Evolutionary conservation across 2,797 vertebrate species (phyloP).

Genomic region (Heliangelus exortis): DNA sequence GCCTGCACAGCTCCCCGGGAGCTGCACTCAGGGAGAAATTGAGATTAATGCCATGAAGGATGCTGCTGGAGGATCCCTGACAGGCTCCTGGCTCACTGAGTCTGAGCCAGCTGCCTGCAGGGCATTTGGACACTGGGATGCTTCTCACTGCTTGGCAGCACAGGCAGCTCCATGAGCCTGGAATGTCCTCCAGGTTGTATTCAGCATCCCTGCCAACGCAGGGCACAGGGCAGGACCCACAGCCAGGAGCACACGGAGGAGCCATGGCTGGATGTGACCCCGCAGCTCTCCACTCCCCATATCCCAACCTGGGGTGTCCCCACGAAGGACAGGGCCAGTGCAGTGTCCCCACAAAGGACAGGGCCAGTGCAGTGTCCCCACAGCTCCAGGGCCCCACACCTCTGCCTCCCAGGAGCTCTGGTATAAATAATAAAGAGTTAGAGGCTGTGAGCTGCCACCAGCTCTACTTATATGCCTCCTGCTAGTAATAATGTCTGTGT

Average conservation of each 20-base stretch:
- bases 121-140: background rate
- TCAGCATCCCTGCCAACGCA: fast-evolving
- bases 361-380: background rate
- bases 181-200: background rate
- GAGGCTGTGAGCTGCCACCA: background rate
- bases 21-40: background rate
- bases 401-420: background rate
- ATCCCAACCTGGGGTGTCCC: background rate
- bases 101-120: background rate
- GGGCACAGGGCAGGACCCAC: background rate
- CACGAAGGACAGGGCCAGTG: fast-evolving
- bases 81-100: background rate
- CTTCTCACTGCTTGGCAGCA: fast-evolving
- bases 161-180: background rate
- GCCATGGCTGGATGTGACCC: no score
- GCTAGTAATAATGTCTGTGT: background rate
- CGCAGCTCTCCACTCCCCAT: fast-evolving
- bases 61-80: background rate
- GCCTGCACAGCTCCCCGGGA: fast-evolving
- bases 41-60: background rate
- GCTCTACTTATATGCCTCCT: background rate
- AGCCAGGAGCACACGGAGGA: background rate
- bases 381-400: fast-evolving
- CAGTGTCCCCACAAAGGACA: fast-evolving
- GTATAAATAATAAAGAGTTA: background rate